Evolutionary conservation across 2,113 vertebrate genomes (phyloP), one percentile per base, ranked within the genome.

Genomic region (Isichthys henryi): DNA sequence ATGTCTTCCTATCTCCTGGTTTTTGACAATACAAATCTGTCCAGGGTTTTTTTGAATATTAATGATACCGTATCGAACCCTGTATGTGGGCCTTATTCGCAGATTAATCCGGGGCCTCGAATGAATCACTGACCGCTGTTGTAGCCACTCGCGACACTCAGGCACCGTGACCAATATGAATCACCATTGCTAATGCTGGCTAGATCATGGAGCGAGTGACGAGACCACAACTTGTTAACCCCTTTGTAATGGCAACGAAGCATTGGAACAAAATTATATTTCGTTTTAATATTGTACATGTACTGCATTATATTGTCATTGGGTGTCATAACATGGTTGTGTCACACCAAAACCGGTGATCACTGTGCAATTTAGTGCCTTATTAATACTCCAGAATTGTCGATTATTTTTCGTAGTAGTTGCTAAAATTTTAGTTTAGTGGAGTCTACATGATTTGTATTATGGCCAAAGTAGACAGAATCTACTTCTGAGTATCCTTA

Each of bases 91-190:
- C 88, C 88, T 89, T 10, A 39, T 82, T 52, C n/a, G 48, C 49
- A 19, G 27, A 70, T 82, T 52, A 80, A 43, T 39, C 66, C 88
- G 48, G 48, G 74, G 31, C 70, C 88, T 89, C 49, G 74, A 89
- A 74, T 89, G 35, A 31, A 8, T 3, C 88, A 17, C 2, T 77
- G 39, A 13, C 15, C 70, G 70, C 70, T 77, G 31, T 77, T 31
- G 70, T 39, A 31, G 70, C 27, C 70, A 39, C 70, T 77, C 13
- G 27, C 31, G 66, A 17, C 66, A 2, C 27, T 74, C 6, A 17
- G 31, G 13, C 66, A 10, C 15, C 31, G 3, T 77, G 35, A 77
- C 70, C 70, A 77, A 17, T 39, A 13, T 74, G 35, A 35, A 74
- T 17, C 70, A 39, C 31, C 11, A 77, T 19, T 77, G 70, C 70